A percentile compares a stretch with the other conserved stretches of the same genome.
Evolutionary conservation across 2,113 vertebrate genomes (phyloP).

Genomic region (Marmota flaviventris): DNA sequence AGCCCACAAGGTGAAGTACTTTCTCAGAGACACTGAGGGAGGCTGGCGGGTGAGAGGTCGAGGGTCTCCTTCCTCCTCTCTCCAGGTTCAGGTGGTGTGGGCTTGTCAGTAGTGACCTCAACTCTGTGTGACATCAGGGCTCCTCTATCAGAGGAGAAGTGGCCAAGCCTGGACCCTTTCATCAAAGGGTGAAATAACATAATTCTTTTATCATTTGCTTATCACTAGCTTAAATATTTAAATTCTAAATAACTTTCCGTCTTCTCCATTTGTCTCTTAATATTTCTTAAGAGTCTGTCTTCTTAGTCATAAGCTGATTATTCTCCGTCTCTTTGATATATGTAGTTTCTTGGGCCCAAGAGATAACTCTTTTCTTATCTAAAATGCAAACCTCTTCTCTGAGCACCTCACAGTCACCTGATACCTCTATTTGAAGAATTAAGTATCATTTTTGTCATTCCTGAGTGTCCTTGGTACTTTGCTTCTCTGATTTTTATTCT

Average conservation of each 20-base stretch:
- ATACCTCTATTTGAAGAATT: neutral
- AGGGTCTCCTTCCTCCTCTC: accelerated
- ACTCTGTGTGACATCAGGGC: neutral
- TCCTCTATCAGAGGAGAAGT: neutral
- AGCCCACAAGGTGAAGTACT: neutral
- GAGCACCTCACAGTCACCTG: neutral
- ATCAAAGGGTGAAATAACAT: neutral
- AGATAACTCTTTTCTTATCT: neutral
- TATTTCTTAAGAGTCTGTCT: neutral
- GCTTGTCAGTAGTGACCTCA: neutral
- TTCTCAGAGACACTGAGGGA: neutral
- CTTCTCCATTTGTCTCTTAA: neutral
- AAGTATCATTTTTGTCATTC: neutral
- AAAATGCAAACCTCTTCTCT: conserved; percentile 20
- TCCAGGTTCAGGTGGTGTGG: neutral
- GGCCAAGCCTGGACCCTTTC: neutral
- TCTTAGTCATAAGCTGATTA: conserved; percentile 36
- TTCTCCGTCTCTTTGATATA: neutral
- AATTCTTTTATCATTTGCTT: neutral
- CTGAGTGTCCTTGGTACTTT: neutral
- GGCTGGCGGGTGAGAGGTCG: neutral
- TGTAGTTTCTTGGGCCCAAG: neutral
- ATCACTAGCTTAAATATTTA: neutral
- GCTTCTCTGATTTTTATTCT: neutral
- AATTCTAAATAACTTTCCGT: neutral